A percentile compares a stretch with the other conserved stretches of the same genome.
phyloP scores from a whole-genome alignment of 2,888 invertebrate genomes.

The Tetranychus piercei region DNA sequence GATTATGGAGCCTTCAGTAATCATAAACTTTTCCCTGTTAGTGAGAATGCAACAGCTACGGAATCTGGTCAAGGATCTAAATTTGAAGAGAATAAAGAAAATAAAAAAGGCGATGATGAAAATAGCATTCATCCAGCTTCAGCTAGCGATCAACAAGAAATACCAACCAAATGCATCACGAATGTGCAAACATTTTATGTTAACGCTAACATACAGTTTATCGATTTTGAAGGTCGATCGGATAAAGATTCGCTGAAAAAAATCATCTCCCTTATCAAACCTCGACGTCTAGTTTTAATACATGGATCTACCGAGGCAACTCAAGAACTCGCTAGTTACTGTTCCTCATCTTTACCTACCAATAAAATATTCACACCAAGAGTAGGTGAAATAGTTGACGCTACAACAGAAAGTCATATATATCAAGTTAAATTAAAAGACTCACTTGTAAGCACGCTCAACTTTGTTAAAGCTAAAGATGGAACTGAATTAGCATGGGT shows the following conservation, averaged over 20 bases:
- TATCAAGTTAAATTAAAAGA: conserved; percentile 89
- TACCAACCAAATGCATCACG: conserved; percentile 74
- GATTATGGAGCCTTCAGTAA: conserved; percentile 92
- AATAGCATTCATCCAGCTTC: neutral
- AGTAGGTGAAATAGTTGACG: conserved; percentile 59
- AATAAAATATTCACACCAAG: conserved; percentile 59
- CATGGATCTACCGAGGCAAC: conserved; percentile 53
- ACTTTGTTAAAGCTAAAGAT: conserved; percentile 64
- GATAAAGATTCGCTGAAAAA: conserved; percentile 47
- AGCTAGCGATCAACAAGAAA: conserved; percentile 39
- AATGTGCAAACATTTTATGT: conserved; percentile 54
- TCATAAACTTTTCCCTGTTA: conserved; percentile 58
- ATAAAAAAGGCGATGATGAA: conserved; percentile 18
- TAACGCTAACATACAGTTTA: conserved; percentile 70
- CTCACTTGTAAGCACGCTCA: conserved; percentile 63
- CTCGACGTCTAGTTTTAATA: conserved; percentile 58
- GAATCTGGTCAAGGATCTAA: neutral
- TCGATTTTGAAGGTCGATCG: conserved; percentile 78
- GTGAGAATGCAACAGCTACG: conserved; percentile 23
- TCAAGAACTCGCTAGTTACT: conserved; percentile 47
- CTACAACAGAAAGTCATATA: conserved; percentile 91
- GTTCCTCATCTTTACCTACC: conserved; percentile 41
- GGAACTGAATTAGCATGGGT: conserved; percentile 85
- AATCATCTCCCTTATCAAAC: conserved; percentile 51
- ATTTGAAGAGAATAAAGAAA: conserved; percentile 27